Evolutionary conservation across 1,140 invertebrate species (phyloP), one percentile per base, ranked within the genome.

Genomic region (Hyposmocoma kahamanoa): DNA sequence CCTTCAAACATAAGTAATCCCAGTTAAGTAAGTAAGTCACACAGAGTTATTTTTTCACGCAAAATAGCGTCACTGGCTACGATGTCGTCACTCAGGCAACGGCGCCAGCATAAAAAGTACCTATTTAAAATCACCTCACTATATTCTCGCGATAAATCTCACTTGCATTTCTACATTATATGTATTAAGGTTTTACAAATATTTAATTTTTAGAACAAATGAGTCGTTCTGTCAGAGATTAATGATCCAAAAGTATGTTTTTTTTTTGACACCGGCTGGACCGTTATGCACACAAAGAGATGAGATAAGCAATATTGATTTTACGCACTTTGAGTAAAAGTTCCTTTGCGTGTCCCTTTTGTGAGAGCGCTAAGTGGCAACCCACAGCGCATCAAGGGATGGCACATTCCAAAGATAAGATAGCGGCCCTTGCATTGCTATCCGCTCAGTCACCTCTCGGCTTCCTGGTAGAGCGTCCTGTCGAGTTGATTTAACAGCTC

Each of bases 391-490:
- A 47, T 49, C 57, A 56, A 67, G 69, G 70, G 67, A 72, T 74
- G 65, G 62, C 62, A 68, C 75, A 80, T 82, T 82, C 78, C 65
- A 45, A 15, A 82, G 78, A 82, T 82, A 79, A 82, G 75, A 82
- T 76, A 74, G 50, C 46, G 17, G 47, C 20, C 42, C 48, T 52
- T 49, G 61, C 72, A 82, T 82, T 73, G 66, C 75, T 66, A 69
- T 72, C 60, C 56, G 62, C 56, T 71, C 54, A 72, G 58, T 81
- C 77, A 79, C 55, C 61, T 50, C 15, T n/a, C 2, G 13, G 32
- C 32, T 36, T 36, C 32, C 32, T 17, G 32, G 32, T 36, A 36
- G 28, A 30, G 1, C 28, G 13, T 30, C 28, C 28, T 6, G 28
- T 13, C 28, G 10, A 6, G 24, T 11, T 30, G 10, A 30, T 13